Evolutionary conservation across 2,888 invertebrate genomes (phyloP).

Genomic region (Ophion slaviceki): DNA sequence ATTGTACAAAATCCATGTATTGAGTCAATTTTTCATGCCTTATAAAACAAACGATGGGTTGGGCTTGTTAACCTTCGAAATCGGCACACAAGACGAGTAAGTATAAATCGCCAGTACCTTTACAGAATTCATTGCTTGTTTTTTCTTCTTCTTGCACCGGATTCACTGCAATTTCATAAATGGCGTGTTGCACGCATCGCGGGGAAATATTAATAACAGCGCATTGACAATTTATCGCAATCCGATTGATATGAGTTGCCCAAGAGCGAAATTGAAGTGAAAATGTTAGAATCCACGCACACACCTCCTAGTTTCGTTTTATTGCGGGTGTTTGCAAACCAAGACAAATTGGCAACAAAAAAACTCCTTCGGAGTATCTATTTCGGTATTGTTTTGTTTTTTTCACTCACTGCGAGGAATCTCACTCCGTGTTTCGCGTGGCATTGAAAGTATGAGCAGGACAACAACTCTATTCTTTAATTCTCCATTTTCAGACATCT

Average conservation of each 20-base stretch:
- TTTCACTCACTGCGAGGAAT: slow-evolving; percentile 39
- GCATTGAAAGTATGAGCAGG: slow-evolving; percentile 14
- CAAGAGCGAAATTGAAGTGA: slow-evolving; percentile 6
- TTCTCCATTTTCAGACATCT: background rate
- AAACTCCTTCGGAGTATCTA: background rate
- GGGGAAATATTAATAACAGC: slow-evolving; percentile 30
- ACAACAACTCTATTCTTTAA: background rate
- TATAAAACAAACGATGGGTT: slow-evolving; percentile 71
- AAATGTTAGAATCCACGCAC: too few relatives aligned
- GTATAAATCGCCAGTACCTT: slow-evolving; percentile 67
- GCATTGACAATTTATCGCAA: slow-evolving; percentile 31
- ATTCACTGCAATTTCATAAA: slow-evolving; percentile 24
- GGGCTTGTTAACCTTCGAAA: slow-evolving; percentile 52
- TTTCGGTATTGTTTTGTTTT: slow-evolving; percentile 17
- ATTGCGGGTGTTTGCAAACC: too few relatives aligned
- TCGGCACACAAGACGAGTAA: slow-evolving; percentile 65
- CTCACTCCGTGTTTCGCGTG: slow-evolving; percentile 53
- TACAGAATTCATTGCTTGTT: slow-evolving; percentile 39
- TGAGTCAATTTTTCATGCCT: slow-evolving; percentile 71
- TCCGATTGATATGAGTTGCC: slow-evolving; percentile 50
- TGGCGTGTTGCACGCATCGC: slow-evolving; percentile 9
- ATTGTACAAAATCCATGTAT: slow-evolving; percentile 73
- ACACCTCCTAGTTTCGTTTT: too few relatives aligned
- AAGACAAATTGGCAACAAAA: too few relatives aligned
- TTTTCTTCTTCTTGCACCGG: slow-evolving; percentile 27